These are phyloP conservation scores for Ephialtes manifestator DNA, from an alignment of 2,888 invertebrate species.

Conservation along the genomic window DNA sequence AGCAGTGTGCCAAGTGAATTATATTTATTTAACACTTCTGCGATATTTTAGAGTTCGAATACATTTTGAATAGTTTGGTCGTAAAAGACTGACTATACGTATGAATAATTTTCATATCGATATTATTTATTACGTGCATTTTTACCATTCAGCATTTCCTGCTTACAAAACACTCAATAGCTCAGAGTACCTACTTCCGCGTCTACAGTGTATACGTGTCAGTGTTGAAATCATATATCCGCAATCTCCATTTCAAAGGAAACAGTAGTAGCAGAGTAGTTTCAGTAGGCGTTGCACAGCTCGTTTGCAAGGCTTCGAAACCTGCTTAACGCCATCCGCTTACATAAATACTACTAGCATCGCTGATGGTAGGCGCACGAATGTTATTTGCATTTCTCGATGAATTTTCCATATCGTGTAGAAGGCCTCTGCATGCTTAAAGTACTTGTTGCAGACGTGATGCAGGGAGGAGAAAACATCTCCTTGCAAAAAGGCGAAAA, in stretches of 20 bases:
- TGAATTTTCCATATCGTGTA: conserved; percentile 23
- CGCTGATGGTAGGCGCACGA: conserved; percentile 8
- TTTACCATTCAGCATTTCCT: background rate
- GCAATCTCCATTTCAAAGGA: conserved; percentile 57
- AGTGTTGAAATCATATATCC: conserved; percentile 38
- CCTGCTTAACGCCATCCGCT: conserved; percentile 55
- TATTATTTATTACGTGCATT: background rate
- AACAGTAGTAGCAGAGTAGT: conserved; percentile 38
- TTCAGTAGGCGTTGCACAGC: conserved; percentile 11
- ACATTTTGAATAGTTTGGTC: too few species aligned
- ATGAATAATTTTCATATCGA: background rate
- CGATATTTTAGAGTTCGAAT: too few species aligned
- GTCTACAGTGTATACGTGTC: background rate
- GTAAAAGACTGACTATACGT: background rate
- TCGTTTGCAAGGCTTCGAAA: conserved; percentile 56
- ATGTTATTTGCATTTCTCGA: conserved; percentile 48
- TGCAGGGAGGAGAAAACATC: background rate
- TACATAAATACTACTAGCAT: conserved; percentile 56
- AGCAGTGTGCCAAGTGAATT: too few species aligned
- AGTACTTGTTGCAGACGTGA: conserved; percentile 21
- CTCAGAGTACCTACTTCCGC: conserved; percentile 5
- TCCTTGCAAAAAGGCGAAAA: background rate
- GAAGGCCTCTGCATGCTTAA: background rate
- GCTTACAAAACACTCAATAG: background rate
- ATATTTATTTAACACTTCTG: too few species aligned